phyloP scores from a whole-genome alignment of 2,888 invertebrate genomes.

The Habroteleia sp. region DNA sequence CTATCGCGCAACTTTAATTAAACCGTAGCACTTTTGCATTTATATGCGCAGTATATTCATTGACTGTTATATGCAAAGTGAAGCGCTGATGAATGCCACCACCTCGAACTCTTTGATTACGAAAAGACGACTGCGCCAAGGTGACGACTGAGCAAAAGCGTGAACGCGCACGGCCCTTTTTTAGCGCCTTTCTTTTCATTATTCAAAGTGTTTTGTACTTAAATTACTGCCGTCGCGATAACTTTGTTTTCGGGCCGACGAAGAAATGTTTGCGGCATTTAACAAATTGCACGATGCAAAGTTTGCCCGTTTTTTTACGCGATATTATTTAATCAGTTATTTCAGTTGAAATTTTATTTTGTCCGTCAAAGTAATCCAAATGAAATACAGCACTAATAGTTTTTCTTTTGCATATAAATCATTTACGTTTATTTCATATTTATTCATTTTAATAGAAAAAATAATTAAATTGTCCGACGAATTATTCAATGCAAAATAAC shows the following conservation, averaged over 20 bases:
- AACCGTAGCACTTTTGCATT: conserved; percentile 68
- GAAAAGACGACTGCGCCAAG: conserved; percentile 43
- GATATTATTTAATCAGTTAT: conserved; percentile 45
- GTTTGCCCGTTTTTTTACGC: conserved; percentile 17
- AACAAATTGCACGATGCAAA: conserved; percentile 37
- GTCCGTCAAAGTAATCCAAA: neutral
- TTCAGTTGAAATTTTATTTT: conserved; percentile 17
- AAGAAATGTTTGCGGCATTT: conserved; percentile 43
- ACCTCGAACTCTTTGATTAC: conserved; percentile 59
- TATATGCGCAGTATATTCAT: conserved; percentile 67
- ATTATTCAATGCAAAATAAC: no score
- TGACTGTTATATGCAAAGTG: conserved; percentile 61
- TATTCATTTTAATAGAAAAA: no score
- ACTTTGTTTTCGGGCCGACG: conserved; percentile 33
- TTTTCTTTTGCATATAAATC: no score
- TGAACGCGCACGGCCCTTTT: conserved; percentile 5
- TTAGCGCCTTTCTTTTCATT: conserved; percentile 40
- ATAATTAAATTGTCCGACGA: no score
- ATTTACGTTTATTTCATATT: no score
- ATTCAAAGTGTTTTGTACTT: conserved; percentile 55
- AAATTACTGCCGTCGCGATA: conserved; percentile 41
- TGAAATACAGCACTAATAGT: no score
- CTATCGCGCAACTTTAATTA: conserved; percentile 67
- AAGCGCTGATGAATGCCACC: conserved; percentile 53
- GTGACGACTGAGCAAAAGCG: conserved; percentile 19